phyloP scores from a whole-genome alignment of 2,113 vertebrate genomes.

The Pontoporia blainvillei region DNA sequence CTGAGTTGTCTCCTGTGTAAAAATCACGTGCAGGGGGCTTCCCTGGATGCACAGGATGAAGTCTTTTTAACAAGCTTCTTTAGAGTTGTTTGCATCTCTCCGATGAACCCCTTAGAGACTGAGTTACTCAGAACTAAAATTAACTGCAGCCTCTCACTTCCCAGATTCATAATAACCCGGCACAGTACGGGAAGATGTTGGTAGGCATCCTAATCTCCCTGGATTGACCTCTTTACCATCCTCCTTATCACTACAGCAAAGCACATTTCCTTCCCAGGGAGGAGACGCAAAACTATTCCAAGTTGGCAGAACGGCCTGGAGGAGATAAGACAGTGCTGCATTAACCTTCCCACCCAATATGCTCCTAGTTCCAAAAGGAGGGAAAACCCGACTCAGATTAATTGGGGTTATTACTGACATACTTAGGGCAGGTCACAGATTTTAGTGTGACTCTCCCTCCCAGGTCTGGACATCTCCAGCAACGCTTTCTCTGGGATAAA shows the following conservation, averaged over 20 bases:
- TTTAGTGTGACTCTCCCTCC: neutral
- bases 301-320: neutral
- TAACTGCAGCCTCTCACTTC: conserved; percentile 50
- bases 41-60: neutral
- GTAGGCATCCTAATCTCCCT: conserved; percentile 40
- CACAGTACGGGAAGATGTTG: neutral
- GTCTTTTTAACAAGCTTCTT: conserved; percentile 36
- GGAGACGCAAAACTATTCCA: conserved; percentile 13
- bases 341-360: conserved; percentile 39
- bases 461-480: neutral
- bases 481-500: conserved; percentile 17
- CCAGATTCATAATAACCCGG: conserved; percentile 41
- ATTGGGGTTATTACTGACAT: conserved; percentile 28
- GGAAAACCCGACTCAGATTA: conserved; percentile 38
- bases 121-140: conserved; percentile 56
- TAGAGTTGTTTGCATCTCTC: conserved; percentile 43
- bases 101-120: conserved; percentile 26
- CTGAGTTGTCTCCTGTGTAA: neutral
- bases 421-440: conserved; percentile 9
- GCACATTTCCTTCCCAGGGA: conserved; percentile 46
- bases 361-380: neutral
- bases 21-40: neutral
- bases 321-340: conserved; percentile 27
- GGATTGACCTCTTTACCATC: conserved; percentile 45
- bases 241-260: conserved; percentile 58